These are phyloP conservation scores for Nannospalax galili DNA, from an alignment of 2,113 vertebrate species.

Conservation along the genomic window DNA sequence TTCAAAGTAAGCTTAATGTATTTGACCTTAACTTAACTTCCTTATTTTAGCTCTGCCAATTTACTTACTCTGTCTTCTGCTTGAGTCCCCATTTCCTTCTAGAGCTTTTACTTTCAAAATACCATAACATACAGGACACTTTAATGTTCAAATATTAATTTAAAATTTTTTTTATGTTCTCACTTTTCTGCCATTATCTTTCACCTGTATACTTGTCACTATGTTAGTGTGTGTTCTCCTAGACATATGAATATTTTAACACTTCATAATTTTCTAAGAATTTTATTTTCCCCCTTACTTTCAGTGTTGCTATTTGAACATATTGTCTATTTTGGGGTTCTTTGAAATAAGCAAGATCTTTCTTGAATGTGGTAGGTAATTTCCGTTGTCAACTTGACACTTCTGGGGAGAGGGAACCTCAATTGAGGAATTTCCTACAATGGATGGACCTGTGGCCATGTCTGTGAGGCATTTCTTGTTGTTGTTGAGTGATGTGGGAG, in stretches of 20 bases:
- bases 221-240: not conserved
- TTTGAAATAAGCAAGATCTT: not conserved
- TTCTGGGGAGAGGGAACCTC: no score
- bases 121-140: not conserved
- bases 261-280: not conserved
- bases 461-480: no score
- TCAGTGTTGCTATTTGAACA: not conserved
- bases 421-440: no score
- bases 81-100: not conserved
- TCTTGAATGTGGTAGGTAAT: not conserved
- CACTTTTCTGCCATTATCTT: not conserved
- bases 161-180: not conserved
- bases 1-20: not conserved
- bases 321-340: not conserved
- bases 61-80: not conserved
- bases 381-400: no score
- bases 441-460: no score
- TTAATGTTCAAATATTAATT: not conserved
- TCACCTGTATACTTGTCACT: rapidly evolving
- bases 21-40: not conserved
- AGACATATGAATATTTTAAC: rapidly evolving
- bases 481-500: no score
- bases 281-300: not conserved
- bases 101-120: not conserved
- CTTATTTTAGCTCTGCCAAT: not conserved